Evolutionary conservation across 2,113 vertebrate genomes (phyloP).

Genomic region (Todiramphus chloris): DNA sequence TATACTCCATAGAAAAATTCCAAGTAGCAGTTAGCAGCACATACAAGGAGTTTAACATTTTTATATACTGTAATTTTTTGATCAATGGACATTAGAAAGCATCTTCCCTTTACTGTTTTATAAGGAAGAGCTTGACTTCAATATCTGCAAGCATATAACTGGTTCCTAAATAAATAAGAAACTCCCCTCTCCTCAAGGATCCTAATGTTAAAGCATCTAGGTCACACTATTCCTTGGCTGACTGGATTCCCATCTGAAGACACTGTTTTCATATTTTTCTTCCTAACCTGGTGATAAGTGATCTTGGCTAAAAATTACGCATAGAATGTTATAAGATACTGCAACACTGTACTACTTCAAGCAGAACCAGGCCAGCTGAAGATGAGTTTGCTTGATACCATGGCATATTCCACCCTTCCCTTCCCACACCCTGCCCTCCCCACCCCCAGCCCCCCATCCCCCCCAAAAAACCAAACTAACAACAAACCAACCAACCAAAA

Average conservation of each 20-base stretch:
- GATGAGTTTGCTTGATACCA: not conserved
- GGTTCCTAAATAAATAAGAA: not conserved
- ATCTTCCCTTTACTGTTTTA: not conserved
- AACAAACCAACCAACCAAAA: too few relatives aligned
- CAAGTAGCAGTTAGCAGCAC: not conserved
- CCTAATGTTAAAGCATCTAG: not conserved
- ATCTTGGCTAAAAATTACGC: not conserved
- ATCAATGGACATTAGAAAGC: not conserved
- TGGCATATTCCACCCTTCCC: too few relatives aligned
- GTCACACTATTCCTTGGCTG: not conserved
- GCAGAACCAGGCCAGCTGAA: not conserved
- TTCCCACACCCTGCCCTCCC: too few relatives aligned
- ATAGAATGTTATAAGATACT: not conserved
- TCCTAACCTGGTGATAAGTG: not conserved
- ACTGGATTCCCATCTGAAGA: not conserved
- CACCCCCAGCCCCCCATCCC: not conserved
- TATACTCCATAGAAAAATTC: not conserved
- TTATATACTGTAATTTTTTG: not conserved
- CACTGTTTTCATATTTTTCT: not conserved
- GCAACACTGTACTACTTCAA: not conserved
- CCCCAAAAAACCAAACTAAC: too few relatives aligned
- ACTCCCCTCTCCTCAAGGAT: not conserved
- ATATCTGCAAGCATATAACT: not conserved
- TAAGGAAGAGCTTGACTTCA: slow-evolving; percentile 16
- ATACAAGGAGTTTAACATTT: not conserved